These are phyloP conservation scores for Cyrtonyx montezumae DNA, from an alignment of 2,113 vertebrate species.

Conservation along the genomic window DNA sequence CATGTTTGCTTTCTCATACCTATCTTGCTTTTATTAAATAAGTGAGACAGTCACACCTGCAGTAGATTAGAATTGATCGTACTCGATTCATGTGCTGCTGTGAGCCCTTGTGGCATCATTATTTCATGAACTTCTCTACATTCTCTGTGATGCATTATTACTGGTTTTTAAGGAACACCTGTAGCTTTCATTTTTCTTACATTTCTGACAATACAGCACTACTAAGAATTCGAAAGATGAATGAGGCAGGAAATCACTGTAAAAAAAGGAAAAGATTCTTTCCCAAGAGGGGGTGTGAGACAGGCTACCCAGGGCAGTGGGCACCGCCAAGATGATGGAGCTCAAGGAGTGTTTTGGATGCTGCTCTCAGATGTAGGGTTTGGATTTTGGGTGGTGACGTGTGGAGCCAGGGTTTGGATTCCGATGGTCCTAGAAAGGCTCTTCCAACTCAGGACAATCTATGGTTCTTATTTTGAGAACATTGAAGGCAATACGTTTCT, in stretches of 20 bases:
- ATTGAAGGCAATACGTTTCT: rapidly evolving
- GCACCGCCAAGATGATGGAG: background rate
- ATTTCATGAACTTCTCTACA: conserved; percentile 1
- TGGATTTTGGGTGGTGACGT: background rate
- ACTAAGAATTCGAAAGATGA: background rate
- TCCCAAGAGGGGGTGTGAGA: background rate
- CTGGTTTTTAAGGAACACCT: conserved; percentile 18
- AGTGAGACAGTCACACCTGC: conserved; percentile 35
- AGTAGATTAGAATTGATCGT: conserved; percentile 52
- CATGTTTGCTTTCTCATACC: background rate
- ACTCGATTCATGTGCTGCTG: background rate
- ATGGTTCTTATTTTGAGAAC: background rate
- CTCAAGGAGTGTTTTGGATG: background rate
- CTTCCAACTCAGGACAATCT: background rate
- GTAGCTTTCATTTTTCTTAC: background rate
- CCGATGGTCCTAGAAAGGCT: background rate
- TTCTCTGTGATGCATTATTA: conserved; percentile 14
- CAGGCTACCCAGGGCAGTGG: background rate
- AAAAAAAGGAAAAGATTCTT: background rate
- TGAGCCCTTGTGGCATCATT: conserved; percentile 42
- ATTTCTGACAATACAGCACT: background rate
- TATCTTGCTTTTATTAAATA: background rate
- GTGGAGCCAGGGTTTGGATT: background rate
- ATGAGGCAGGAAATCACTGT: background rate
- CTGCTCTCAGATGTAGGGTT: background rate